Conservation (phyloP, 1,140 invertebrate genomes). For the Latrodectus geometricus region DNA sequence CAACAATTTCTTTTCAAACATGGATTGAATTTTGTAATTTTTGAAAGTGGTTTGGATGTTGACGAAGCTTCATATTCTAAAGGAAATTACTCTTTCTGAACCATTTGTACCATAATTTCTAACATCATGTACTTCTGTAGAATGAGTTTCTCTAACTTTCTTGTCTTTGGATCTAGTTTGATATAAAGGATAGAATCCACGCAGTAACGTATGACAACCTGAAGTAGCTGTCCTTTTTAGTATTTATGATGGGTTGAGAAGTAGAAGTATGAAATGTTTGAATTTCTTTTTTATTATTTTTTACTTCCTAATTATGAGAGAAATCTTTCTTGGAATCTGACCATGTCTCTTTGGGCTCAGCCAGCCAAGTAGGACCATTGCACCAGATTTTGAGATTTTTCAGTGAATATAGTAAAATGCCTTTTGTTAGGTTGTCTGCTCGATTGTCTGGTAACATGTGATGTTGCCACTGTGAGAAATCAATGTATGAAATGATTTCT, state of each 20-base stretch:
- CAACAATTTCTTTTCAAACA: background rate
- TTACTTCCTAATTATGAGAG: slow-evolving; percentile 4
- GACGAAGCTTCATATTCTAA: background rate
- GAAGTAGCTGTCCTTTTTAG: slow-evolving; percentile 8
- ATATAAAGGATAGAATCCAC: slow-evolving; percentile 21
- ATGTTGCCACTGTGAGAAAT: slow-evolving; percentile 11
- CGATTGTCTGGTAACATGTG: background rate
- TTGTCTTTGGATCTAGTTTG: background rate
- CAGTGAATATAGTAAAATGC: slow-evolving; percentile 3
- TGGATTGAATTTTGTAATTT: background rate
- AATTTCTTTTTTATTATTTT: background rate
- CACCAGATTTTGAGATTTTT: slow-evolving; percentile 8
- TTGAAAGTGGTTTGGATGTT: background rate
- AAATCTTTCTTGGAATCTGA: background rate
- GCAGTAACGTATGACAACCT: slow-evolving; percentile 1
- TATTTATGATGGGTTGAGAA: slow-evolving; percentile 23
- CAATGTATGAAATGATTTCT: slow-evolving; percentile 9
- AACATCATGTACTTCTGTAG: background rate
- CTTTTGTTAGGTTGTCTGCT: background rate
- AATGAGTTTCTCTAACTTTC: background rate
- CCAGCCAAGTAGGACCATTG: slow-evolving; percentile 25
- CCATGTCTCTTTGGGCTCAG: slow-evolving; percentile 14
- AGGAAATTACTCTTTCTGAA: slow-evolving; percentile 28
- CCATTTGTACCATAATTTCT: slow-evolving; percentile 3
- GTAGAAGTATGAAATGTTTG: background rate